These are phyloP conservation scores for Macrosiphum euphorbiae DNA, from an alignment of 2,888 invertebrate species.

Conservation along the genomic window DNA sequence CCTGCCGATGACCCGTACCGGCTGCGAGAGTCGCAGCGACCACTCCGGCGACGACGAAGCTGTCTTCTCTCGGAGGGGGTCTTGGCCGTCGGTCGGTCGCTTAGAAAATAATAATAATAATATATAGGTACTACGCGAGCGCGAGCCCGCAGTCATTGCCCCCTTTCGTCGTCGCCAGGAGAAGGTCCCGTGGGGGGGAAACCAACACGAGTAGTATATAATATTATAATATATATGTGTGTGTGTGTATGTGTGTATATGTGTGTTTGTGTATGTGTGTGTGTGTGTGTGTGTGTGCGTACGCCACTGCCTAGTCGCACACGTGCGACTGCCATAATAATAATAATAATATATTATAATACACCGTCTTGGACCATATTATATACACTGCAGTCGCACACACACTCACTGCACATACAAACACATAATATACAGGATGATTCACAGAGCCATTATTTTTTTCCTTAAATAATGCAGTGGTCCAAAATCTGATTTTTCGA, in stretches of 20 bases:
- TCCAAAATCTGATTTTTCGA: neutral
- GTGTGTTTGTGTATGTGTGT: neutral
- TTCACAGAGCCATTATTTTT: neutral
- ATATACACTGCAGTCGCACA: neutral
- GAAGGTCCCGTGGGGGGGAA: slow-evolving; percentile 30
- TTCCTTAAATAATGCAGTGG: neutral
- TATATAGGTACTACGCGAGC: neutral
- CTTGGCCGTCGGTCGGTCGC: slow-evolving; percentile 21
- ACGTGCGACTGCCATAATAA: slow-evolving; percentile 48
- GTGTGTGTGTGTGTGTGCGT: neutral
- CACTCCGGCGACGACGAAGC: neutral
- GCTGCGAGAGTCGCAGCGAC: slow-evolving; percentile 1
- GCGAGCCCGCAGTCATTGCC: slow-evolving; percentile 57
- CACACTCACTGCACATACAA: neutral
- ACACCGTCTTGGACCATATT: slow-evolving; percentile 26
- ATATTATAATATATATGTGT: neutral
- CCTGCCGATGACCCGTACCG: slow-evolving; percentile 51
- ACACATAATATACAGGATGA: neutral
- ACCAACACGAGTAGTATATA: slow-evolving; percentile 28
- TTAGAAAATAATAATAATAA: neutral
- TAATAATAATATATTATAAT: slow-evolving; percentile 37
- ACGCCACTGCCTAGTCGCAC: slow-evolving; percentile 17
- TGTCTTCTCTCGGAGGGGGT: slow-evolving; percentile 52
- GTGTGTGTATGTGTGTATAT: neutral
- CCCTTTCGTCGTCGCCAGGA: slow-evolving; percentile 30